Percentiles rank a stretch among this genome's conserved stretches.
phyloP scores from a whole-genome alignment of 1,140 invertebrate species.

The Meloidogyne floridensis region DNA sequence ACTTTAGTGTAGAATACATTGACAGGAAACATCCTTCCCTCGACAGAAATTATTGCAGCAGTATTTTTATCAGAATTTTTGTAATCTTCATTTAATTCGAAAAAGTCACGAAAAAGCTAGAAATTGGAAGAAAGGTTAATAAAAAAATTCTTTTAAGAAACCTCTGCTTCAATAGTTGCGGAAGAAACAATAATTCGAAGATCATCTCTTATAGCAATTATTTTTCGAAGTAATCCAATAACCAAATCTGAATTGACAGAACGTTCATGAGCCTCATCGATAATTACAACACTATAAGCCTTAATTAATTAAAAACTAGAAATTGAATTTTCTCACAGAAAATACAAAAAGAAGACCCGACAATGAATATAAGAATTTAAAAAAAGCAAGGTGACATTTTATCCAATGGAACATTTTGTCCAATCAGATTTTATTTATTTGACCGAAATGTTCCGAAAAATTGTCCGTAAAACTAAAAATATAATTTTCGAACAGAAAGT shows the following conservation, averaged over 20 bases:
- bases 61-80: constrained; percentile 72
- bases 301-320: constrained; percentile 15
- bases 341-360: constrained; percentile 76
- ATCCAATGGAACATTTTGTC: too few species aligned
- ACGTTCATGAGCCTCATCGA: constrained; percentile 98
- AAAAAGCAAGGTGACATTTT: too few species aligned
- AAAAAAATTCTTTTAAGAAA: constrained; percentile 2
- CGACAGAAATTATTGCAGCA: constrained; percentile 81
- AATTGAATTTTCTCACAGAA: too few species aligned
- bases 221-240: constrained; percentile 89
- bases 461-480: too few species aligned
- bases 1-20: constrained; percentile 79
- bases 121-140: too few species aligned
- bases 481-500: too few species aligned
- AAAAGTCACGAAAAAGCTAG: constrained; percentile 78
- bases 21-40: constrained; percentile 85
- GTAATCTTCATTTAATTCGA: constrained; percentile 75
- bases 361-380: too few species aligned
- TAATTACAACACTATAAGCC: constrained; percentile 73
- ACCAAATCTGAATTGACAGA: constrained; percentile 90
- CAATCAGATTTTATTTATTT: too few species aligned
- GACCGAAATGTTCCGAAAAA: too few species aligned
- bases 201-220: constrained; percentile 95
- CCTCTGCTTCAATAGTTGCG: constrained; percentile 93
- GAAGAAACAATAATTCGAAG: constrained; percentile 80